phyloP scores from a whole-genome alignment of 2,797 vertebrate genomes.

The Centropyge bicolor region DNA sequence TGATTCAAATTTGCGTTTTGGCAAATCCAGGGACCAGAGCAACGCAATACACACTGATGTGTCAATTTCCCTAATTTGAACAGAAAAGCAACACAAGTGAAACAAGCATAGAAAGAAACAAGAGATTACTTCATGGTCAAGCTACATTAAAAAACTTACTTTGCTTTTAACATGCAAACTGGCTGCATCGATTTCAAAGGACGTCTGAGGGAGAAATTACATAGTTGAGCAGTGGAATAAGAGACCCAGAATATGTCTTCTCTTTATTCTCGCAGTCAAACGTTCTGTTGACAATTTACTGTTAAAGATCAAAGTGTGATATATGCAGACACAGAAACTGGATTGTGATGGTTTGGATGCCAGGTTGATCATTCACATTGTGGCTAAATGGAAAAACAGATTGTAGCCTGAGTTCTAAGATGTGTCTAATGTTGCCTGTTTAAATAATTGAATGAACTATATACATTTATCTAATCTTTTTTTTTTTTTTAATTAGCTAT shows the following conservation, averaged over 20 bases:
- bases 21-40: conserved; percentile 13
- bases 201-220: neutral
- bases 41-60: conserved; percentile 7
- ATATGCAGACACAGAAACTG: neutral
- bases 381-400: neutral
- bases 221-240: neutral
- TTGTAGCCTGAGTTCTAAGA: neutral
- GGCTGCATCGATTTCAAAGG: neutral
- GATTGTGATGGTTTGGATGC: neutral
- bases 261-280: neutral
- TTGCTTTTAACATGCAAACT: neutral
- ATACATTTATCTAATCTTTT: no score
- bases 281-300: neutral
- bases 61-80: conserved; percentile 1
- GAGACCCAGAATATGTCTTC: neutral
- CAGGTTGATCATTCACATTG: neutral
- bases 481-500: neutral
- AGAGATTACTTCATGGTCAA: conserved; percentile 4
- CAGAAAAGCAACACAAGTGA: conserved; percentile 11
- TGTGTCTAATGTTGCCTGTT: no score
- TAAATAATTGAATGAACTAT: neutral
- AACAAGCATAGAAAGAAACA: conserved; percentile 3
- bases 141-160: neutral
- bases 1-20: conserved; percentile 49
- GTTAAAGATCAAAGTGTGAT: neutral